phyloP scores from a whole-genome alignment of 1,140 invertebrate genomes.

The Eriocheir sinensis region DNA sequence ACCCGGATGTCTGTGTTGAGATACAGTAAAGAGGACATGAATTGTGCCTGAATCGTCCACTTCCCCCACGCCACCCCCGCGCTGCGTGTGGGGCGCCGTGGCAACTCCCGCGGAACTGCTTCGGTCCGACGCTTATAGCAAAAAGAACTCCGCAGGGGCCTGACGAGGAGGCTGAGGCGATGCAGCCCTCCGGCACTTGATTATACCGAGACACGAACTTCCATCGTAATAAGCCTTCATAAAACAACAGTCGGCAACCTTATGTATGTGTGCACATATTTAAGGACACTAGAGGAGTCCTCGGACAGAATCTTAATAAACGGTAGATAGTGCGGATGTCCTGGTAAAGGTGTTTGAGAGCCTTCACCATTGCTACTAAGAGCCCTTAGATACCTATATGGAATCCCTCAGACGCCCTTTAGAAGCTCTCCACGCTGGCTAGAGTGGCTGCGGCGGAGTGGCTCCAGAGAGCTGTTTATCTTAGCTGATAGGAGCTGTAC shows the following conservation, averaged over 20 bases:
- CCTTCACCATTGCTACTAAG: constrained; percentile 38
- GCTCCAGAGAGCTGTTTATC: constrained; percentile 61
- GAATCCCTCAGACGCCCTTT: constrained; percentile 52
- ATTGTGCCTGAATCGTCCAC: constrained; percentile 7
- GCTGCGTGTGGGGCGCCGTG: background rate
- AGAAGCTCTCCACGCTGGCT: constrained; percentile 4
- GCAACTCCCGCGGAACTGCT: background rate
- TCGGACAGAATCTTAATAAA: constrained; percentile 45
- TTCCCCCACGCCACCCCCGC: background rate
- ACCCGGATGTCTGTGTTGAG: constrained; percentile 45
- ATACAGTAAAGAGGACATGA: constrained; percentile 31
- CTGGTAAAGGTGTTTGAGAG: constrained; percentile 47
- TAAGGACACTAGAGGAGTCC: background rate
- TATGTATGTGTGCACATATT: constrained; percentile 36
- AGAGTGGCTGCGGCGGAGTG: constrained; percentile 58
- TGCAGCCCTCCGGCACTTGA: background rate
- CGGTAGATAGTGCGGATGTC: background rate
- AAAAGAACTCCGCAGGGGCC: background rate
- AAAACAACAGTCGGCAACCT: constrained; percentile 32
- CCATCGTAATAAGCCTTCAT: constrained; percentile 35
- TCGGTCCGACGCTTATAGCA: background rate
- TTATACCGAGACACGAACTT: background rate
- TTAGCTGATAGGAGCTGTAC: constrained; percentile 54
- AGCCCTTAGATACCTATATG: constrained; percentile 49
- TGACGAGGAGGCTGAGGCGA: background rate